Percentiles rank a stretch among this genome's conserved stretches.
phyloP scores from a whole-genome alignment of 2,888 invertebrate species.

The Deroplatys truncata region DNA sequence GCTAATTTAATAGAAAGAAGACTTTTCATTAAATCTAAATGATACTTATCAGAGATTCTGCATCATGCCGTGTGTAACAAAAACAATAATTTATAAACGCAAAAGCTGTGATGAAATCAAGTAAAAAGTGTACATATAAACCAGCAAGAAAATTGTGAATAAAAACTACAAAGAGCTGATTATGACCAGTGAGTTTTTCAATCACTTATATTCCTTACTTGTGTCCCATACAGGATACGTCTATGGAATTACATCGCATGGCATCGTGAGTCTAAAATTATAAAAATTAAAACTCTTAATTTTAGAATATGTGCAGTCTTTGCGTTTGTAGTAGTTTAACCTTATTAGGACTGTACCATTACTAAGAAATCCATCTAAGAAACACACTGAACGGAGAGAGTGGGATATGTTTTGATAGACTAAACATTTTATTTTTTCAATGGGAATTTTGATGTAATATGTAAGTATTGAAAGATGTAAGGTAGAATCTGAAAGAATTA shows the following conservation, averaged over 20 bases:
- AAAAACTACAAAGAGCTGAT: background rate
- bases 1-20: no score
- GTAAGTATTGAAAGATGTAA: no score
- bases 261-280: background rate
- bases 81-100: background rate
- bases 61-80: no score
- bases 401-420: no score
- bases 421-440: no score
- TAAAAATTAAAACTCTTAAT: background rate
- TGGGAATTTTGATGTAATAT: no score
- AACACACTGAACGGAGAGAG: no score
- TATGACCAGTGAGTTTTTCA: background rate
- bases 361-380: no score
- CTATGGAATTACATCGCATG: background rate
- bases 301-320: background rate
- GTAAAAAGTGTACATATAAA: background rate
- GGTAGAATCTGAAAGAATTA: no score
- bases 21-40: no score
- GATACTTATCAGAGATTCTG: no score
- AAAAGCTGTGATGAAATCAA: background rate
- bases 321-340: background rate
- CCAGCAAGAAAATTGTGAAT: background rate
- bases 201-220: background rate
- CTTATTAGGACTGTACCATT: background rate
- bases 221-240: background rate